Evolutionary conservation across 2,888 invertebrate genomes (phyloP).

Genomic region (Congeria kusceri): DNA sequence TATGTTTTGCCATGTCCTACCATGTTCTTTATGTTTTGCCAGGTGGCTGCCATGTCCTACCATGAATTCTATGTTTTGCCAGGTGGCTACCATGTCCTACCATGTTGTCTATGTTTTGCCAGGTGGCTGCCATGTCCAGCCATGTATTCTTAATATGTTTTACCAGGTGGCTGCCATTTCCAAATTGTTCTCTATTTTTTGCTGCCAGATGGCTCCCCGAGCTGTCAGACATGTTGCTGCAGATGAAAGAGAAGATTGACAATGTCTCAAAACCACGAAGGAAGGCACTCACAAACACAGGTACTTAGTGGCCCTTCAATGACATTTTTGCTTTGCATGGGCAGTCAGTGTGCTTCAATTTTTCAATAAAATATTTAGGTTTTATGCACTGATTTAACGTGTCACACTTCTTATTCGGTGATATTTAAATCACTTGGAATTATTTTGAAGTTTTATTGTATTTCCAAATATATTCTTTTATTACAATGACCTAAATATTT

Average conservation of each 20-base stretch:
- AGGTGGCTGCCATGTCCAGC: background rate
- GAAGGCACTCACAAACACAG: slow-evolving; percentile 71
- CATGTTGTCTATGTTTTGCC: background rate
- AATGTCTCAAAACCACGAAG: slow-evolving; percentile 77
- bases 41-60: background rate
- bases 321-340: too few relatives aligned
- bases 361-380: too few relatives aligned
- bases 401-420: too few relatives aligned
- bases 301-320: too few relatives aligned
- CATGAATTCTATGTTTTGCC: background rate
- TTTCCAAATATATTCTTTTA: too few relatives aligned
- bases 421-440: too few relatives aligned
- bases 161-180: background rate
- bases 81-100: background rate
- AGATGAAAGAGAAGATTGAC: slow-evolving; percentile 79
- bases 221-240: slow-evolving; percentile 75
- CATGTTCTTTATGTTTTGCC: background rate
- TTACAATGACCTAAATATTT: too few relatives aligned
- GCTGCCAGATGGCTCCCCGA: slow-evolving; percentile 82
- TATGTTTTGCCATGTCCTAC: background rate
- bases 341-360: too few relatives aligned
- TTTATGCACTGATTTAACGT: too few relatives aligned
- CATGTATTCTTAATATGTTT: background rate
- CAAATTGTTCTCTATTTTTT: too few relatives aligned
- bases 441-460: too few relatives aligned